Conservation (phyloP, 2,113 vertebrate genomes). For the Aleadryas rufinucha region DNA sequence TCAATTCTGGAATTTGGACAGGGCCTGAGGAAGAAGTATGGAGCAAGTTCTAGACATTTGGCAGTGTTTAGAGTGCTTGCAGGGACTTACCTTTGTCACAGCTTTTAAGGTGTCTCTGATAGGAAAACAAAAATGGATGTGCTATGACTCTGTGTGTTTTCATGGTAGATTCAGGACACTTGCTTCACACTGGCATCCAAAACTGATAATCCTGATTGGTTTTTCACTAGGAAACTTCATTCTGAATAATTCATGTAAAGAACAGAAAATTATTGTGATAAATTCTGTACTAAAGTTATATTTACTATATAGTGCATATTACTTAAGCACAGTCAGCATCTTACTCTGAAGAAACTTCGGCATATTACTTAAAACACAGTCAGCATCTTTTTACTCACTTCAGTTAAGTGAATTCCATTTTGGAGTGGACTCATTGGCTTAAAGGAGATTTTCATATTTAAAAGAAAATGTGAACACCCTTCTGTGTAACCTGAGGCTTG, state of each 20-base stretch:
- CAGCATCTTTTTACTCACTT: conserved; percentile 16
- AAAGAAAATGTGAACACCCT: conserved; percentile 24
- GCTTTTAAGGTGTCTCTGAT: not conserved
- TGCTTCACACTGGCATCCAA: not conserved
- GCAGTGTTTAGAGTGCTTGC: not conserved
- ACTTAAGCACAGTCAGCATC: not conserved
- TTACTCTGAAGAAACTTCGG: not conserved
- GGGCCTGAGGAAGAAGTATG: not conserved
- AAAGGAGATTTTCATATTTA: conserved; percentile 7
- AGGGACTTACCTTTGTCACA: not conserved
- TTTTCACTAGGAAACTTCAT: not conserved
- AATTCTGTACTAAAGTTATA: not conserved
- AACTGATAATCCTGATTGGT: not conserved
- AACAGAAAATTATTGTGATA: not conserved
- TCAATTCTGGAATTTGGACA: not conserved
- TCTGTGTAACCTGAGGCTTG: conserved; percentile 53
- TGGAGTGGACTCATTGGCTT: not conserved
- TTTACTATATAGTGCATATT: not conserved
- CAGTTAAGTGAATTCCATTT: conserved; percentile 1
- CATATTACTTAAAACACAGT: not conserved
- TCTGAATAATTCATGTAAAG: not conserved
- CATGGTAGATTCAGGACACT: not conserved
- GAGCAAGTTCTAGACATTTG: not conserved
- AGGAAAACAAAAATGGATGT: not conserved
- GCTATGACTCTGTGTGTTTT: not conserved